Evolutionary conservation across 2,888 invertebrate genomes (phyloP).

Genomic region (Ormyrus nitidulus): DNA sequence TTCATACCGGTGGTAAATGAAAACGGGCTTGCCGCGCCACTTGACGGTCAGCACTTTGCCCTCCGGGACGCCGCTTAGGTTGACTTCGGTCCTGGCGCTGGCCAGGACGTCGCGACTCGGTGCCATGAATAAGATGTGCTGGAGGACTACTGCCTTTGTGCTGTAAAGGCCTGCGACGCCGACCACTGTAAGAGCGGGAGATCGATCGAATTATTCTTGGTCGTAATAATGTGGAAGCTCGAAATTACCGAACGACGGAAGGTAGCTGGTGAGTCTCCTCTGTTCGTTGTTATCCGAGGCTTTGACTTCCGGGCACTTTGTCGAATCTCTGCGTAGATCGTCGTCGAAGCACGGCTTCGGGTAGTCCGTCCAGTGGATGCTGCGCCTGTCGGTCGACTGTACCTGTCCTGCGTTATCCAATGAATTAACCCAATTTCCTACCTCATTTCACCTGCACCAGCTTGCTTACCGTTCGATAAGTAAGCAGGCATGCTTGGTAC

Average conservation of each 20-base stretch:
- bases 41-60: constrained; percentile 82
- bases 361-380: constrained; percentile 73
- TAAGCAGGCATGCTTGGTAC: too few species aligned
- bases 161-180: constrained; percentile 79
- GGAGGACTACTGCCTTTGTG: constrained; percentile 79
- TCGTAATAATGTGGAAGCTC: neutral
- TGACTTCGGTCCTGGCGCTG: constrained; percentile 86
- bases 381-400: too few species aligned
- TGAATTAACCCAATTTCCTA: too few species aligned
- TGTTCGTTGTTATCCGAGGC: constrained; percentile 70
- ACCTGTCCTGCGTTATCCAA: too few species aligned
- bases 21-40: constrained; percentile 91
- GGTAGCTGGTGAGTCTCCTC: constrained; percentile 77
- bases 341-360: constrained; percentile 78
- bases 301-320: constrained; percentile 69
- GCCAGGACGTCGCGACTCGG: constrained; percentile 87
- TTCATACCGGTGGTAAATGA: constrained; percentile 81
- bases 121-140: constrained; percentile 79
- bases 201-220: neutral
- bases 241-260: constrained; percentile 74
- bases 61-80: constrained; percentile 82
- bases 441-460: too few species aligned
- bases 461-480: too few species aligned
- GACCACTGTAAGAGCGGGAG: constrained; percentile 73
- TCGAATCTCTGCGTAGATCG: constrained; percentile 75